A percentile compares a stretch with the other conserved stretches of the same genome.
Conservation (phyloP, 2,888 invertebrate species). For the Caenorhabditis drosophilae region DNA sequence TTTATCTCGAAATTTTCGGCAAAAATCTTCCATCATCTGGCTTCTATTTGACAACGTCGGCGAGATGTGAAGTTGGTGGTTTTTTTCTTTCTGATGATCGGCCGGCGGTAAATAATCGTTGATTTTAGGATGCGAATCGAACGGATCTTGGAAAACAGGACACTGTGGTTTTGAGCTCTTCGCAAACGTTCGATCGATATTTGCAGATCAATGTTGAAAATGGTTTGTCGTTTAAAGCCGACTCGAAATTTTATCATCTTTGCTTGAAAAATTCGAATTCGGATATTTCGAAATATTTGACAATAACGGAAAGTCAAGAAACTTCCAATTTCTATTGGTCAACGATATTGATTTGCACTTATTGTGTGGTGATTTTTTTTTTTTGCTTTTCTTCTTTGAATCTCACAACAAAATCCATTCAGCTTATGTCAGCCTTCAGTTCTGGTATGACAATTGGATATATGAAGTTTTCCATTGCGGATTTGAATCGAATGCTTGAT, state of each 20-base stretch:
- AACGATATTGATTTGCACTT: neutral
- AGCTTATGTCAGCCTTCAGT: constrained; percentile 16
- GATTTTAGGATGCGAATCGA: constrained; percentile 1
- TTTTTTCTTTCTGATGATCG: too few species aligned
- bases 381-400: neutral
- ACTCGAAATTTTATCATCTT: neutral
- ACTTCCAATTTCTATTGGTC: neutral
- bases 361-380: constrained; percentile 1
- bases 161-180: neutral
- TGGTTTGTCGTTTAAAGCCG: neutral
- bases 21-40: neutral
- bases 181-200: neutral
- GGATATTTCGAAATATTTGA: neutral
- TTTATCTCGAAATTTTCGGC: constrained; percentile 1
- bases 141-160: constrained; percentile 1
- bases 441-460: constrained; percentile 38
- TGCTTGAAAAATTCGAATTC: neutral
- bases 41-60: neutral
- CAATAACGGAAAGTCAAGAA: neutral
- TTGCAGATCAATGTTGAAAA: neutral
- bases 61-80: constrained; percentile 3
- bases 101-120: too few species aligned
- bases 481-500: constrained; percentile 20
- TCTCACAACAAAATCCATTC: neutral
- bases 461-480: constrained; percentile 32